Evolutionary conservation across 2,113 vertebrate species (phyloP), one percentile per base, ranked within the genome.

Genomic region (Scomber scombrus): DNA sequence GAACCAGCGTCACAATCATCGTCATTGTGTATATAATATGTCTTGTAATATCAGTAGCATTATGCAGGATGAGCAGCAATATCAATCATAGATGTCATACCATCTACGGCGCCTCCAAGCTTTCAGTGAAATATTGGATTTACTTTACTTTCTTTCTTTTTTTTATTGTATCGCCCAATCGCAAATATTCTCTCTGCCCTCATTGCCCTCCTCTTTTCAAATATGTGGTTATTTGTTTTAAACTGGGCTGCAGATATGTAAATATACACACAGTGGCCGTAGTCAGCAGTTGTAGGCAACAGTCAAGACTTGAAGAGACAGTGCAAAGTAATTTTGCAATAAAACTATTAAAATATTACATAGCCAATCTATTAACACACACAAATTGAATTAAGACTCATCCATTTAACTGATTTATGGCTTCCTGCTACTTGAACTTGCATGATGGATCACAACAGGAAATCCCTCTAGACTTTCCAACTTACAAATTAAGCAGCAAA

Each of bases 351-450:
- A 43, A 62, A 65, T 14, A 50, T 9, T 21, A 2, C n/a, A 71
- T 11, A 10, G 12, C 4, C 52, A 7, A 52, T 74, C 31, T 34
- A 11, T 54, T 66, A 69, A 15, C n/a, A 11, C 21, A 11, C 19
- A 5, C 2, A 49, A 45, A 70, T 77, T 66, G 12, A 72, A 84
- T 74, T 34, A 51, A 23, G 52, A 78, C 52, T 34, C 29, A 78
- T 80, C 79, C 1, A 54, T 84, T 78, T 58, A 45, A 40, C 14
- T 69, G 57, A 84, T 77, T 75, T 65, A 82, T 65, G 56, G 54
- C 18, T 4, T 55, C 13, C 40, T 47, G 58, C 64, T 51, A 23
- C 31, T 57, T 56, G 14, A 51, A 43, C 5, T 1, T 46, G 47
- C 49, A 54, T 72, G 31, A 76, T 66, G 60, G 34, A 82, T 75